These are phyloP conservation scores for Mesembrinibis cayennensis DNA, from an alignment of 2,113 vertebrate species.

Conservation along the genomic window DNA sequence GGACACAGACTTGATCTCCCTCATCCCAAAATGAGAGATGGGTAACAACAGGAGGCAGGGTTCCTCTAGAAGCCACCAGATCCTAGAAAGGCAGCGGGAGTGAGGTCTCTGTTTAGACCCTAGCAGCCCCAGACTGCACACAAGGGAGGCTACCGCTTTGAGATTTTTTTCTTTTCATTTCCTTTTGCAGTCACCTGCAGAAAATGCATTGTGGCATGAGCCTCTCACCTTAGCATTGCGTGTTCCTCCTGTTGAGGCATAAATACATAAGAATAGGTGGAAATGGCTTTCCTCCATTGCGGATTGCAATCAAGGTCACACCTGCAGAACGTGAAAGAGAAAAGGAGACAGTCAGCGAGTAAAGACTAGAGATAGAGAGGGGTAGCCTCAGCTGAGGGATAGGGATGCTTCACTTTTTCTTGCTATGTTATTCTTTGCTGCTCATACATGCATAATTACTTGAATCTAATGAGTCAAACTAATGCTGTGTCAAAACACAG, in stretches of 20 bases:
- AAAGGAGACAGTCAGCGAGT: neutral
- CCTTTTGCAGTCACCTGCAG: neutral
- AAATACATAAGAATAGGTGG: rapidly evolving
- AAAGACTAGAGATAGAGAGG: neutral
- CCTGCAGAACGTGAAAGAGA: neutral
- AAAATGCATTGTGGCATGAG: neutral
- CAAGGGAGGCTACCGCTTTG: rapidly evolving
- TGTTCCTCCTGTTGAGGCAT: neutral
- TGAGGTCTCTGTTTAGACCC: neutral
- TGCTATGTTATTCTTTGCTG: neutral
- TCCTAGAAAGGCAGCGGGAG: neutral
- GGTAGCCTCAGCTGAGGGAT: neutral
- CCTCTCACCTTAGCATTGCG: rapidly evolving
- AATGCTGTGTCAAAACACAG: neutral
- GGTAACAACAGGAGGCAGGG: neutral
- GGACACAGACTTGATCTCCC: neutral
- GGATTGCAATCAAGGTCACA: neutral
- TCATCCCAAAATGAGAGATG: neutral
- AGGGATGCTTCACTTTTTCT: neutral
- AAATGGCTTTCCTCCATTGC: neutral
- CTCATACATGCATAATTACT: neutral
- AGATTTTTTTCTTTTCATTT: neutral
- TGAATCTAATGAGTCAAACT: neutral
- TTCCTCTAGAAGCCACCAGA: neutral
- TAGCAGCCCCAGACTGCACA: neutral